Percentiles rank a stretch among this genome's conserved stretches.
These are phyloP conservation scores for Pterobdella sp. DNA, from an alignment of 2,888 invertebrate species.

Conservation along the genomic window DNA sequence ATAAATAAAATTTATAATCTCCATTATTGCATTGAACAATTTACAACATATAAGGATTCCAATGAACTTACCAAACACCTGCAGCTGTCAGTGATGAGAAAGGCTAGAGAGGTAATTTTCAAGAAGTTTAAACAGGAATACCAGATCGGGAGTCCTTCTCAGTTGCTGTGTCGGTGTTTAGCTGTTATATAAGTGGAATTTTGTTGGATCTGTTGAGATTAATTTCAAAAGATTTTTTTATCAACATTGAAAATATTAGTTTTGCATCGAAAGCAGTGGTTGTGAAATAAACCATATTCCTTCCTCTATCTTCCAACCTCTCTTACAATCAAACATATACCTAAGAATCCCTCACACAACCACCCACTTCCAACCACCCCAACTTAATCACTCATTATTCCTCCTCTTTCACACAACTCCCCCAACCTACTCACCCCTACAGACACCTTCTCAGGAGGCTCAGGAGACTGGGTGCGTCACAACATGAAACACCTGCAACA, in stretches of 20 bases:
- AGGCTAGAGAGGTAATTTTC: neutral
- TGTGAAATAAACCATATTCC: too few species aligned
- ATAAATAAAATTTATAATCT: too few species aligned
- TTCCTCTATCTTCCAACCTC: neutral
- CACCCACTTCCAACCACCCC: neutral
- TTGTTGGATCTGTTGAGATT: neutral
- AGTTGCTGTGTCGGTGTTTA: slow-evolving; percentile 11
- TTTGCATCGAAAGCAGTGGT: too few species aligned
- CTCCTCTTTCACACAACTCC: neutral
- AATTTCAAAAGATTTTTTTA: too few species aligned
- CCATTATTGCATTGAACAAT: too few species aligned
- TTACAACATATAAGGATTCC: too few species aligned
- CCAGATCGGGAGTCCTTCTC: neutral
- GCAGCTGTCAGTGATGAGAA: slow-evolving; percentile 11
- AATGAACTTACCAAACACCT: too few species aligned
- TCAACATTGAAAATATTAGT: too few species aligned
- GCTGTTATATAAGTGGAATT: neutral
- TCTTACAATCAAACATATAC: neutral
- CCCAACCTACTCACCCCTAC: neutral
- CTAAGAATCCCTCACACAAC: neutral
- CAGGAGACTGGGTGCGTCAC: slow-evolving; percentile 18
- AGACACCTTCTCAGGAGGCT: slow-evolving; percentile 22
- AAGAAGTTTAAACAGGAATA: neutral
- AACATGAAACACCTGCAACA: neutral
- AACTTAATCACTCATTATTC: neutral